These are phyloP conservation scores for Lepus americanus DNA, from an alignment of 2,113 vertebrate species.

Conservation along the genomic window DNA sequence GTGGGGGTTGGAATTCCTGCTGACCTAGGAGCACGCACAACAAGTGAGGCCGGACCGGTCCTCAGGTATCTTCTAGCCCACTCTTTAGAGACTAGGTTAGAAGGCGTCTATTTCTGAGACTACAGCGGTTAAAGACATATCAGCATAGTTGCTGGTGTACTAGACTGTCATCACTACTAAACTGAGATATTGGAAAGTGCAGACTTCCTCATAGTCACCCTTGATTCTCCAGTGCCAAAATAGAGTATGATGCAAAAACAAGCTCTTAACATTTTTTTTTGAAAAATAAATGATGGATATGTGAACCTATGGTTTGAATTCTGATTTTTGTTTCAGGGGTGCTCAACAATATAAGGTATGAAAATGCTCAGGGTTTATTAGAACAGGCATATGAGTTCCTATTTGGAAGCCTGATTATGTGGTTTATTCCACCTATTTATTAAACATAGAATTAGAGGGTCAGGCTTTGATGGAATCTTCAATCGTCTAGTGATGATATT, in stretches of 20 bases:
- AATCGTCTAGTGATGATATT: slow-evolving; percentile 25
- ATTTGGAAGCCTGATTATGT: slow-evolving; percentile 22
- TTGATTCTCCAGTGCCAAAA: neutral
- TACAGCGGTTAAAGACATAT: neutral
- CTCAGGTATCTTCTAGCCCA: neutral
- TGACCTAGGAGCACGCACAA: neutral
- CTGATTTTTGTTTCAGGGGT: neutral
- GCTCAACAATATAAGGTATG: neutral
- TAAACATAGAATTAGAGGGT: slow-evolving; percentile 39
- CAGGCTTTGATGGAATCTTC: neutral
- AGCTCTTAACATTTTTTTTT: neutral
- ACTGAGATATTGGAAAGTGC: neutral
- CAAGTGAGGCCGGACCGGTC: neutral
- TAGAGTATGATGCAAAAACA: neutral
- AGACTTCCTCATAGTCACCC: slow-evolving; percentile 31
- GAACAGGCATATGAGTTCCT: slow-evolving; percentile 2
- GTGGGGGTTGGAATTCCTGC: neutral
- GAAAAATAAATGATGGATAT: neutral
- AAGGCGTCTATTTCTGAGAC: neutral
- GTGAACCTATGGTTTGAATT: neutral
- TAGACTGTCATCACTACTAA: neutral
- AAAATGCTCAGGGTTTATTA: slow-evolving; percentile 22
- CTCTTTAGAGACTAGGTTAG: neutral
- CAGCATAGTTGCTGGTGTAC: neutral
- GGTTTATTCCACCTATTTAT: slow-evolving; percentile 36